Base-by-base conservation (phyloP, 1,140 invertebrate species). In the Scaptomyza montana region DNA sequence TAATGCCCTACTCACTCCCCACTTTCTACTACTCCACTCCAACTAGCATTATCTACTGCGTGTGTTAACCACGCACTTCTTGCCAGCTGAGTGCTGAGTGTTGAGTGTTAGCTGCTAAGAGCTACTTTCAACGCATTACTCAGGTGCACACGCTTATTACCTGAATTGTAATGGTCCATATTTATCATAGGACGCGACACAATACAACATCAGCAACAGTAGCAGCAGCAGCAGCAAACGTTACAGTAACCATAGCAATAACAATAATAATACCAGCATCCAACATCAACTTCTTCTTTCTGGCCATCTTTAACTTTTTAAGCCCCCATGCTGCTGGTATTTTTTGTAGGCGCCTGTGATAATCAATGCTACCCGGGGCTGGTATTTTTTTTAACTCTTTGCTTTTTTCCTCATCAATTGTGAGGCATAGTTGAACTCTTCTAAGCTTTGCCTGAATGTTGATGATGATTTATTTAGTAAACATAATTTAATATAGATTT, bases 111-210 rank as follows among this genome's bases (percentile, higher is more conserved):
- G 33, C 47, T 56, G 55, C 46, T 9, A 55, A 64, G 43, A 6
- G 33, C 33, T 68, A 47, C 74, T 74, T 57, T 59, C 53, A 81
- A 59, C 74, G 54, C 78, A 87, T 86, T 86, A 87, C 77, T 68
- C 81, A 85, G 75, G 73, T 72, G 51, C 61, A 21, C 61, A 30
- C 45, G 63, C 62, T 77, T 69, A 74, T 60, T 70, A 59, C 75
- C 43, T 71, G 74, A 41, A 51, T 66, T 60, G 53, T 86, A 87
- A 86, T 86, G 82, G 71, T 16, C 10, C 47, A 49, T 79, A 86
- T 86, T 78, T 86, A 87, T 86, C 82, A 86, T 70, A 60, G 62
- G 61, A 63, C 56, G 70, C 50, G 73, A 64, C 80, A 65, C 66
- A 33, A 62, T 41, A 62, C 47, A 61, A 57, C 39, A n/a, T 43